Conservation (phyloP, 2,113 vertebrate genomes). For the Oryzias woworae region DNA sequence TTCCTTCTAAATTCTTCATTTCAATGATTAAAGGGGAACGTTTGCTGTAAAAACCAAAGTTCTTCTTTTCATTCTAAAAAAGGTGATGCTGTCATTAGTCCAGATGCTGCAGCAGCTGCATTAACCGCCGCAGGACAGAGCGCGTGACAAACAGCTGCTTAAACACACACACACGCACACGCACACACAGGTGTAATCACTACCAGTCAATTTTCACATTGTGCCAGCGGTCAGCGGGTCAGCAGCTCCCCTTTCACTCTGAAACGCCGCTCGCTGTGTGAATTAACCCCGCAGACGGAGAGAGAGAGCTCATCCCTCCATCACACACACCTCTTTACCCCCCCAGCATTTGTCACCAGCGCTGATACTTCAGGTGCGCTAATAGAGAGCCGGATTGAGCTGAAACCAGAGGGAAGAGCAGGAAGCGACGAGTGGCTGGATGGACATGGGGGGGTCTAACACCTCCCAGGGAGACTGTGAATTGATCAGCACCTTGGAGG, state of each 20-base stretch:
- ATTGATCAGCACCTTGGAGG: constrained; percentile 81
- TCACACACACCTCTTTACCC: constrained; percentile 40
- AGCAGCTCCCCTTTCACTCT: constrained; percentile 53
- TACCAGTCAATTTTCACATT: constrained; percentile 66
- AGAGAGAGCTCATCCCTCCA: constrained; percentile 33
- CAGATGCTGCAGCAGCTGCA: too few species aligned
- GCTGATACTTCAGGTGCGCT: constrained; percentile 84
- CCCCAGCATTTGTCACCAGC: constrained; percentile 68
- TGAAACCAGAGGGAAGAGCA: not conserved
- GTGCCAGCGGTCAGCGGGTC: constrained; percentile 47
- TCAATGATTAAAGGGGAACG: too few species aligned
- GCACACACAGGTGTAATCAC: constrained; percentile 6
- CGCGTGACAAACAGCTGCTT: too few species aligned
- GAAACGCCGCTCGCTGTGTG: constrained; percentile 42
- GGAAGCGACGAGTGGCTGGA: constrained; percentile 19
- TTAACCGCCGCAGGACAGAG: too few species aligned
- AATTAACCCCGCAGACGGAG: constrained; percentile 53
- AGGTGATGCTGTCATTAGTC: too few species aligned
- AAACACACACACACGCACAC: constrained; percentile 2
- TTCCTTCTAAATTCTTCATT: too few species aligned
- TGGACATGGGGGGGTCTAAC: constrained; percentile 61
- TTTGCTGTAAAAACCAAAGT: too few species aligned
- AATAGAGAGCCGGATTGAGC: constrained; percentile 58
- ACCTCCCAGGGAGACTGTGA: constrained; percentile 78
- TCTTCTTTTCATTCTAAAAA: too few species aligned